Evolutionary conservation across 2,113 vertebrate species (phyloP).

Genomic region (Eretmochelys imbricata): DNA sequence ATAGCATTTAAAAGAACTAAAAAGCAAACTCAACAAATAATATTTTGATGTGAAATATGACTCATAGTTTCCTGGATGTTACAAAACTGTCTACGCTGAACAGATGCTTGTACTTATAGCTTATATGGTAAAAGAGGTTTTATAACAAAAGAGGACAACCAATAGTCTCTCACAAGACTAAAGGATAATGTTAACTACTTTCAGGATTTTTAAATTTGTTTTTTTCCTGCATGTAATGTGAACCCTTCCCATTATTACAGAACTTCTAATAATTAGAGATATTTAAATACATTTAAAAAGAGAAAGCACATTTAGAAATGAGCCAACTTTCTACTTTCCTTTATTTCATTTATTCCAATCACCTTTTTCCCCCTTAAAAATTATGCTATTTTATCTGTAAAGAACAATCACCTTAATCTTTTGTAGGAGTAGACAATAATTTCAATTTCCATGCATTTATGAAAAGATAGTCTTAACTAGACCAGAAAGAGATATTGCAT

Average conservation of each 20-base stretch:
- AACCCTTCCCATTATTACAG: neutral
- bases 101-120: conserved; percentile 39
- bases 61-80: conserved; percentile 18
- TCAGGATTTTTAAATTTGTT: neutral
- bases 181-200: neutral
- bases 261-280: conserved; percentile 23
- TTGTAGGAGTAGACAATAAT: conserved; percentile 67
- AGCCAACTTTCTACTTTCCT: neutral
- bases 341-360: neutral
- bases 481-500: conserved; percentile 74
- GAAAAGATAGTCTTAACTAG: conserved; percentile 76
- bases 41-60: conserved; percentile 66
- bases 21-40: conserved; percentile 44
- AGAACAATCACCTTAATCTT: conserved; percentile 75
- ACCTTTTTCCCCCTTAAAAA: conserved; percentile 13
- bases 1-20: conserved; percentile 11
- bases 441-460: conserved; percentile 81
- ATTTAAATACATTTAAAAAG: neutral
- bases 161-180: neutral
- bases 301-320: conserved; percentile 2
- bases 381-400: conserved; percentile 33
- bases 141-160: conserved; percentile 31
- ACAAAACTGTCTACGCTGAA: conserved; percentile 45
- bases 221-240: conserved; percentile 6
- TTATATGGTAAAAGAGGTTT: conserved; percentile 40